Evolutionary conservation across 1,140 invertebrate genomes (phyloP), one percentile per base, ranked within the genome.

Genomic region (Cydia splendana): DNA sequence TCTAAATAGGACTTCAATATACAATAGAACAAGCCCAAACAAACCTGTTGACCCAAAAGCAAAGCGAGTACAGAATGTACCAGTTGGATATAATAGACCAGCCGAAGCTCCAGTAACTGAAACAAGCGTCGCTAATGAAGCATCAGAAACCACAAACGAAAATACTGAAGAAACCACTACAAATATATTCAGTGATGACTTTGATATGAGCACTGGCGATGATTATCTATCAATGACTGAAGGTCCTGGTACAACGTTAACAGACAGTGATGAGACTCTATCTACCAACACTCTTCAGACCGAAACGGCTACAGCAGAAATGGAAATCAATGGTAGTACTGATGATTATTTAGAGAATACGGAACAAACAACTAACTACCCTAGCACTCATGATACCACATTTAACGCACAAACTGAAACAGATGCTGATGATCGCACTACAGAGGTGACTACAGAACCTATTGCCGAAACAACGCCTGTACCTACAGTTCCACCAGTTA

Each of bases 21-120:
- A 80, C 65, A 90, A 85, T 76, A 88, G 89, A 83, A 86, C 90
- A 78, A 77, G 81, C 24, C 77, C 78, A 48, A 91, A 88, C 48
- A 92, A 88, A 76, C 83, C 87, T 15, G 75, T 85, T 34, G 85
- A 84, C 78, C 85, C 86, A 77, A 87, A 85, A 30, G 91, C 91
- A 75, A 93, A 92, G 83, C 85, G 91, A 15, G 90, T 91, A 3
- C 89, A 91, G 84, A 93, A 93, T 79, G 88, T 93, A 65, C 91
- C 91, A 10, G 77, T 84, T 24, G 91, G 89, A 67, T 93, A 91
- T 75, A 86, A 81, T 77, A 18, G 76, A 75, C 84, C 85, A 74
- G 85, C 86, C 34, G 38, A n/a, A 18, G 6, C 7, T 10, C n/a
- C 67, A 18, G 30, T 42, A 6, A 79, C 76, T 74, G 84, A 85